phyloP scores from a whole-genome alignment of 2,113 vertebrate species.

The Eubucco bourcierii region DNA sequence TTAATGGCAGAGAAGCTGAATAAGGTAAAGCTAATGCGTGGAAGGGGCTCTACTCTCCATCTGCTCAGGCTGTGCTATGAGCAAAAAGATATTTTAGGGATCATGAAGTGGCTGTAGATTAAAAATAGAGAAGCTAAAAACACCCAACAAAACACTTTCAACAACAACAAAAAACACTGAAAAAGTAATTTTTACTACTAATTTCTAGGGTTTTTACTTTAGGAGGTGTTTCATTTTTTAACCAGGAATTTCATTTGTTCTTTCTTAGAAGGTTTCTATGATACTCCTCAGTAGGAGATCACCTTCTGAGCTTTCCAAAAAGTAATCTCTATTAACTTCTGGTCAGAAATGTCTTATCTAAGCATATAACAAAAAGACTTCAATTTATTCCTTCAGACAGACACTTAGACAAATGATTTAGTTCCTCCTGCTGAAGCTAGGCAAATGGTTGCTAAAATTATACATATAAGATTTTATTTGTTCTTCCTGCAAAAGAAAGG shows the following conservation, averaged over 20 bases:
- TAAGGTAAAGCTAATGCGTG: background rate
- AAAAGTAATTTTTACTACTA: background rate
- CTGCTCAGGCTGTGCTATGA: conserved; percentile 18
- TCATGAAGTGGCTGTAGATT: background rate
- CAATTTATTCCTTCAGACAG: background rate
- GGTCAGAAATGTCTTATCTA: background rate
- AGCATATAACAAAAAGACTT: background rate
- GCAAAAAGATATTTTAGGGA: conserved; percentile 10
- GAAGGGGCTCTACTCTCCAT: background rate
- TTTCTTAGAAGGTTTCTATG: background rate
- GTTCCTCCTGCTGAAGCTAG: background rate
- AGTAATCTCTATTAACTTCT: background rate
- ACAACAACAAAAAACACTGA: background rate
- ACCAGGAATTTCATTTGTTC: background rate
- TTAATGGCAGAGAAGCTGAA: conserved; percentile 1
- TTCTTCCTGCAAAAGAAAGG: too few species aligned
- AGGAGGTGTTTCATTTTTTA: background rate
- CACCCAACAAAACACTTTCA: background rate
- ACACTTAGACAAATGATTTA: background rate
- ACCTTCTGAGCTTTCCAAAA: background rate
- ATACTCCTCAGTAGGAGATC: background rate
- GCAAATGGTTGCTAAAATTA: background rate
- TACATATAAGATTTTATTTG: too few species aligned
- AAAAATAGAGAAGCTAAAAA: background rate
- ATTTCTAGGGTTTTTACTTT: background rate